A percentile compares a stretch with the other conserved stretches of the same genome.
Evolutionary conservation across 2,113 vertebrate genomes (phyloP).

Genomic region (Poecilia latipinna): DNA sequence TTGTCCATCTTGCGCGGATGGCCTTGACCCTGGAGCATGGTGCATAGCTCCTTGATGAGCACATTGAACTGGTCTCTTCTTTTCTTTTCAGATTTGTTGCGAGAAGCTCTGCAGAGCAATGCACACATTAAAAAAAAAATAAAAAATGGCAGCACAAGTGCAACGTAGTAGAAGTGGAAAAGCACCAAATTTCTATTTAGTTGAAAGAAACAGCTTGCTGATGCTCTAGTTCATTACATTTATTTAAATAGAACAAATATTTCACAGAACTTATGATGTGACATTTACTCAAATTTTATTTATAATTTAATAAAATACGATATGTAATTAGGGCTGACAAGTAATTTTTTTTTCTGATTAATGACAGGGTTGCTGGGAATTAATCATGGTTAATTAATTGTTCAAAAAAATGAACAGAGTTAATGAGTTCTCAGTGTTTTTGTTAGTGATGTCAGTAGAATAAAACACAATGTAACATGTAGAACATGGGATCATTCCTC

Average conservation of each 20-base stretch:
- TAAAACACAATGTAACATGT: too few relatives aligned
- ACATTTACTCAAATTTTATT: not conserved
- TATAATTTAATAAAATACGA: too few relatives aligned
- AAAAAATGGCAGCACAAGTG: not conserved
- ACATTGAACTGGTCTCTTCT: constrained; percentile 86
- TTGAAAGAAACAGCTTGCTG: not conserved
- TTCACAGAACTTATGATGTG: too few relatives aligned
- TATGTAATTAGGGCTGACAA: too few relatives aligned
- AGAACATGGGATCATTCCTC: too few relatives aligned
- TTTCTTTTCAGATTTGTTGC: constrained; percentile 88
- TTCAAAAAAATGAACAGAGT: too few relatives aligned
- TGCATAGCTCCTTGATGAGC: constrained; percentile 87
- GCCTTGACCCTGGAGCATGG: constrained; percentile 86
- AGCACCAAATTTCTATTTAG: not conserved
- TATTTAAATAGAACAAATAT: too few relatives aligned
- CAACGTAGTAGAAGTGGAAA: not conserved
- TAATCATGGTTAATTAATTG: too few relatives aligned
- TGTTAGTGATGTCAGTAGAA: too few relatives aligned
- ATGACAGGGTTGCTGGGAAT: too few relatives aligned
- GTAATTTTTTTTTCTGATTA: too few relatives aligned
- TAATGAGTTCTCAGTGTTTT: too few relatives aligned
- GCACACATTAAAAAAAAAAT: not conserved
- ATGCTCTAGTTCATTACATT: not conserved
- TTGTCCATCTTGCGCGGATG: constrained; percentile 88
- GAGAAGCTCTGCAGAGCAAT: constrained; percentile 76